These are phyloP conservation scores for Pseudococcus longispinus DNA, from an alignment of 2,888 invertebrate species.

Conservation along the genomic window DNA sequence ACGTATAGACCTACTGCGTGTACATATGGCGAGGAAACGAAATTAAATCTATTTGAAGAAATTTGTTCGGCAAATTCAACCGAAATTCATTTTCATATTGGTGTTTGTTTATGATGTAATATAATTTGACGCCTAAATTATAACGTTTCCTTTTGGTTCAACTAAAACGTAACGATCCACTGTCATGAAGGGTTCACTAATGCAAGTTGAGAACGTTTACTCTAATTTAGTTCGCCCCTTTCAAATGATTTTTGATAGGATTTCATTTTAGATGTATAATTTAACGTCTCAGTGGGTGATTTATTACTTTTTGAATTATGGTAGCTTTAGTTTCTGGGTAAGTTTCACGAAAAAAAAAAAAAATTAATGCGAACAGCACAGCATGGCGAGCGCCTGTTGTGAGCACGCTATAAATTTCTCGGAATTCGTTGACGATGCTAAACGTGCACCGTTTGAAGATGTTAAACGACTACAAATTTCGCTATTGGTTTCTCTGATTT, in stretches of 20 bases:
- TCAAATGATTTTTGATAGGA: conserved; percentile 45
- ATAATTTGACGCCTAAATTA: conserved; percentile 52
- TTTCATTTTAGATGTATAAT: conserved; percentile 51
- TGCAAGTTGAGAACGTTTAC: conserved; percentile 53
- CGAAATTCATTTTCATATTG: conserved; percentile 12
- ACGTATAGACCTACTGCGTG: not conserved
- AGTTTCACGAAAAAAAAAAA: not conserved
- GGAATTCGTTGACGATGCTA: conserved; percentile 34
- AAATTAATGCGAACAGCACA: conserved; percentile 35
- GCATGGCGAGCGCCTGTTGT: not conserved
- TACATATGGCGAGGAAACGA: conserved; percentile 1
- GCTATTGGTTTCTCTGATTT: conserved; percentile 9
- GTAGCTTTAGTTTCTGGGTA: conserved; percentile 39
- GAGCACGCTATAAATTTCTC: conserved; percentile 28
- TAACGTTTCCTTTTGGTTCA: conserved; percentile 50
- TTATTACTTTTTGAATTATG: conserved; percentile 53
- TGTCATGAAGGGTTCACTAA: conserved; percentile 53
- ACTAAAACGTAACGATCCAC: conserved; percentile 50
- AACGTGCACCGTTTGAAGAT: conserved; percentile 14
- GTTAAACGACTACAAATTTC: conserved; percentile 34
- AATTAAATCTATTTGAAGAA: conserved; percentile 33
- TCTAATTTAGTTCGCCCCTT: conserved; percentile 54
- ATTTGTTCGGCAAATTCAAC: conserved; percentile 15
- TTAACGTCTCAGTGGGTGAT: conserved; percentile 54
- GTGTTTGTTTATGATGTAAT: conserved; percentile 37